Conservation (phyloP, 2,113 vertebrate species). For the Microcebus jonahi region DNA sequence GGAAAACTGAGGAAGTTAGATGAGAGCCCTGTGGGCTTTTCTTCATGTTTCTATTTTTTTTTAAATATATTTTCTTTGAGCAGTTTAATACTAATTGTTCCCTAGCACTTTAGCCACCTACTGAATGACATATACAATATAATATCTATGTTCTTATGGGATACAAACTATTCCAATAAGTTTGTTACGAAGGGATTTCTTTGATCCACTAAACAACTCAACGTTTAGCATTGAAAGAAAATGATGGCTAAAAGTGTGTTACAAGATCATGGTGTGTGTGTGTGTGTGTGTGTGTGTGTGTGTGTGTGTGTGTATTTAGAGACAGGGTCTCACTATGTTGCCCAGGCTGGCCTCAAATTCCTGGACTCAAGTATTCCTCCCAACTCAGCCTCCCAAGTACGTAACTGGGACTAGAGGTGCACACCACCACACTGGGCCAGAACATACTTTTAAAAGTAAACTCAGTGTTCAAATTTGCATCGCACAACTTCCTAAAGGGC, state of each 20-base stretch:
- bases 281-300: too few species aligned
- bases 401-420: background rate
- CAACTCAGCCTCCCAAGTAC: background rate
- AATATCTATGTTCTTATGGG: background rate
- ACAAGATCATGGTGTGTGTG: background rate
- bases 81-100: conserved; percentile 33
- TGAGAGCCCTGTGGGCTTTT: conserved; percentile 24
- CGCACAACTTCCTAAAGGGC: background rate
- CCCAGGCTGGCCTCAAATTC: background rate
- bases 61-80: conserved; percentile 35
- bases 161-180: conserved; percentile 17
- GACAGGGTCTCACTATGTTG: background rate
- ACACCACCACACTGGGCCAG: background rate
- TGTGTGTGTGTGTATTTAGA: background rate
- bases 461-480: conserved; percentile 63
- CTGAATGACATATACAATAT: background rate
- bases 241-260: conserved; percentile 44
- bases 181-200: conserved; percentile 18
- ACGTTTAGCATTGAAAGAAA: conserved; percentile 63
- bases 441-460: conserved; percentile 64
- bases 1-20: conserved; percentile 2
- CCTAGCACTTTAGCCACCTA: background rate
- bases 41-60: conserved; percentile 27
- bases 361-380: background rate
- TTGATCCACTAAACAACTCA: conserved; percentile 17